Evolutionary conservation across 2,113 vertebrate genomes (phyloP), one percentile per base, ranked within the genome.

Genomic region (Furnarius figulus): DNA sequence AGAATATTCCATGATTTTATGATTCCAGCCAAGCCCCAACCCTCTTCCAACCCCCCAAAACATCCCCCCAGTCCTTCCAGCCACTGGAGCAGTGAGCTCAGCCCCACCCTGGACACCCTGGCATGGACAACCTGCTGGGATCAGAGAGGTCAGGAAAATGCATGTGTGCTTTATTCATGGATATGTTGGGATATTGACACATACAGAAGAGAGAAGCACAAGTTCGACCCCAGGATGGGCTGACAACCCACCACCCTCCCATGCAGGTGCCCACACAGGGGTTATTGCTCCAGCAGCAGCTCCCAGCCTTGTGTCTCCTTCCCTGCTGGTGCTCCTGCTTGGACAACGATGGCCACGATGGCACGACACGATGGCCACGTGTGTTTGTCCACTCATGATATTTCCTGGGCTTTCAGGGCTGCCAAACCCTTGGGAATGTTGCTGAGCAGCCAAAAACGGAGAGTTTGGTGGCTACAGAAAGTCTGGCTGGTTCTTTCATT

Each of bases 81-180:
- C 40, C n/a, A 24, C 56, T 6, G 50, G 14, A 50, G 33, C 46
- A 5, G 22, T 0, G 19, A 25, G 53, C 63, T n/a, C 22, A 14
- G 39, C 37, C 13, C 21, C 72, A 14, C 2, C 40, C 28, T 16
- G 62, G 35, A 5, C 0, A 0, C 6, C 9, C 5, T 5, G 33
- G 9, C 50, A 25, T 0, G 3, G 82, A 25, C 40, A 15, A 2
- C 53, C 53, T 2, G 49, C 40, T 5, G 53, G 74, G 39, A 66
- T 19, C 10, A 2, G 58, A 28, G 7, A 11, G 24, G 0, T 97
- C 92, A 94, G 96, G 92, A 97, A 95, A 97, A 97, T 94, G 96
- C 83, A 27, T 73, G 93, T 96, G 96, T 97, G 95, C 95, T 97
- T 97, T 97, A 97, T 97, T 97, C 67, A 92, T 95, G 97, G 96